phyloP scores from a whole-genome alignment of 2,113 vertebrate species.

The Excalfactoria chinensis region DNA sequence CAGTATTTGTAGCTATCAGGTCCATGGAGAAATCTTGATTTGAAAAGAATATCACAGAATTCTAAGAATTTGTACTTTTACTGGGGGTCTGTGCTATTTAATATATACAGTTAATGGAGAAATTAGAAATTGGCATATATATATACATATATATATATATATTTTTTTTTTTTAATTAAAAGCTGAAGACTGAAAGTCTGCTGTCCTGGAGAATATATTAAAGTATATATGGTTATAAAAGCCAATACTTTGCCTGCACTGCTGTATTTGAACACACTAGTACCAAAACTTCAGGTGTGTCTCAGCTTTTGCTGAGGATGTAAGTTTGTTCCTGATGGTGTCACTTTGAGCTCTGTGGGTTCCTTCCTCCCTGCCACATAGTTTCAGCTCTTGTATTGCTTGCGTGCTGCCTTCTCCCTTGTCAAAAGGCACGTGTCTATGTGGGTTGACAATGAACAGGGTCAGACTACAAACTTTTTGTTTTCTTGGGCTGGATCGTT shows the following conservation, averaged over 20 bases:
- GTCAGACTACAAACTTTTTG: not conserved
- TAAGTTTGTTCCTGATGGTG: not conserved
- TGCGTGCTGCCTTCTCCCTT: not conserved
- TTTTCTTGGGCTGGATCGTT: not conserved
- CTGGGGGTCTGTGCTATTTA: not conserved
- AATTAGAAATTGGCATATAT: not conserved
- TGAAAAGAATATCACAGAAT: constrained; percentile 8
- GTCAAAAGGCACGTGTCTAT: not conserved
- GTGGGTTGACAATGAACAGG: not conserved
- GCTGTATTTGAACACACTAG: not conserved
- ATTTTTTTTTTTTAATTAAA: constrained; percentile 12
- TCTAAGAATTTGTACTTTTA: not conserved
- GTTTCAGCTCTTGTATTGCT: not conserved
- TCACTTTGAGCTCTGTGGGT: not conserved
- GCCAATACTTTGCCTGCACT: not conserved
- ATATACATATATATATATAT: no score
- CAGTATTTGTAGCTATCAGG: not conserved
- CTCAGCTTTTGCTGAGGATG: not conserved
- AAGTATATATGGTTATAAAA: not conserved
- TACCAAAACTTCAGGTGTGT: not conserved
- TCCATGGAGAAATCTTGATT: not conserved
- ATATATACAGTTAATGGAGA: not conserved
- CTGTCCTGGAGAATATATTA: constrained; percentile 10
- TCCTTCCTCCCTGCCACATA: not conserved
- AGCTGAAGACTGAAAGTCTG: not conserved